Conservation (phyloP, 2,888 invertebrate genomes). For the Blomia tropicalis region DNA sequence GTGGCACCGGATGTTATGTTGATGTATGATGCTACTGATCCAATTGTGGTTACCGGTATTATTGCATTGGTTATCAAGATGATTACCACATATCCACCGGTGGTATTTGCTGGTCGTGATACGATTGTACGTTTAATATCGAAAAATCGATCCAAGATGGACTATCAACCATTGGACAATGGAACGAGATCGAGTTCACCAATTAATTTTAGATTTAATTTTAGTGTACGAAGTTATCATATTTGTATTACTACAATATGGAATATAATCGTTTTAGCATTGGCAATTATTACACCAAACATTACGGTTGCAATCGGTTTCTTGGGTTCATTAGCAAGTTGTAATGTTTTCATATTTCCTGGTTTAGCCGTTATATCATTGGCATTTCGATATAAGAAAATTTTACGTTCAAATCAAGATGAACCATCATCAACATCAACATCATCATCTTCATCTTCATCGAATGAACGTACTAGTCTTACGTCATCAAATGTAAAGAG, state of each 20-base stretch:
- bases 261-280: slow-evolving; percentile 22
- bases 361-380: slow-evolving; percentile 33
- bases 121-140: slow-evolving; percentile 8
- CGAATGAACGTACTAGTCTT: not conserved
- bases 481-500: not conserved
- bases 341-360: slow-evolving; percentile 45
- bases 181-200: not conserved
- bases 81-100: slow-evolving; percentile 39
- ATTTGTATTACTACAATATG: slow-evolving; percentile 24
- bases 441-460: not conserved
- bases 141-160: not conserved
- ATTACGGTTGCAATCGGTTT: slow-evolving; percentile 46
- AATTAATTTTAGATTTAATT: not conserved
- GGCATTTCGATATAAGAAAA: not conserved
- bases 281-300: slow-evolving; percentile 35
- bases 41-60: slow-evolving; percentile 36
- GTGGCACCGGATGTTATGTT: slow-evolving; percentile 44
- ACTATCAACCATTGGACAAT: not conserved
- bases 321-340: slow-evolving; percentile 45
- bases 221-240: not conserved
- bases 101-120: slow-evolving; percentile 36
- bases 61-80: slow-evolving; percentile 40
- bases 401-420: not conserved
- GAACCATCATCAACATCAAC: not conserved
- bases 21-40: slow-evolving; percentile 38